These are phyloP conservation scores for Gnathonemus echidnorhynchus DNA, from an alignment of 2,113 vertebrate species.

Conservation along the genomic window DNA sequence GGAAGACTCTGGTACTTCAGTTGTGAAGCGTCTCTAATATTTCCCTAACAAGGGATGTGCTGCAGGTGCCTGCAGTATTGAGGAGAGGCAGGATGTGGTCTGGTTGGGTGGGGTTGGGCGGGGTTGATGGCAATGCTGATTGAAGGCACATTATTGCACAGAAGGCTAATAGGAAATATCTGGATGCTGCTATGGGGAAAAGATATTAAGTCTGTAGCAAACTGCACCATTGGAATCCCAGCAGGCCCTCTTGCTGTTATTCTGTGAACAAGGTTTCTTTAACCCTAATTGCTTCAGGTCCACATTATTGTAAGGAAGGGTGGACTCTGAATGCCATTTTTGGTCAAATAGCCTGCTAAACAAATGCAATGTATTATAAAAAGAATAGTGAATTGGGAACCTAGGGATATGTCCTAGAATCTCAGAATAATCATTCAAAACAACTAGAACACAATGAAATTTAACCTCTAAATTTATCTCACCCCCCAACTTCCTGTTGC, in stretches of 20 bases:
- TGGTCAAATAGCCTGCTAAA: not conserved
- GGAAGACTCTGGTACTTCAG: not conserved
- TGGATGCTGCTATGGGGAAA: not conserved
- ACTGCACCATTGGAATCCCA: not conserved
- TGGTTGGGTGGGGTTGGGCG: not conserved
- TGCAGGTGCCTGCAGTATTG: not conserved
- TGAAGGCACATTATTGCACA: not conserved
- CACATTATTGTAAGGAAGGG: not conserved
- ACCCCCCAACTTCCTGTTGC: not conserved
- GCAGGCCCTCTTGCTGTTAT: not conserved
- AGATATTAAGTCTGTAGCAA: not conserved
- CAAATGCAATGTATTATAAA: not conserved
- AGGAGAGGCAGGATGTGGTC: not conserved
- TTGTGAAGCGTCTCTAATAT: not conserved
- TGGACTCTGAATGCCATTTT: not conserved
- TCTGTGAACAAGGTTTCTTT: not conserved
- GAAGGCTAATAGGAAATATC: not conserved
- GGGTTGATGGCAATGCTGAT: not conserved
- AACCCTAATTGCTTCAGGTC: not conserved
- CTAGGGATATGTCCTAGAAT: not conserved
- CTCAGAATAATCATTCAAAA: not conserved
- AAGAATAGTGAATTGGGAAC: not conserved
- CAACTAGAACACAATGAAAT: not conserved
- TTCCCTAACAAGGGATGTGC: not conserved
- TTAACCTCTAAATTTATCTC: not conserved